Conservation (phyloP, 1,140 invertebrate species). For the Popillia japonica region DNA sequence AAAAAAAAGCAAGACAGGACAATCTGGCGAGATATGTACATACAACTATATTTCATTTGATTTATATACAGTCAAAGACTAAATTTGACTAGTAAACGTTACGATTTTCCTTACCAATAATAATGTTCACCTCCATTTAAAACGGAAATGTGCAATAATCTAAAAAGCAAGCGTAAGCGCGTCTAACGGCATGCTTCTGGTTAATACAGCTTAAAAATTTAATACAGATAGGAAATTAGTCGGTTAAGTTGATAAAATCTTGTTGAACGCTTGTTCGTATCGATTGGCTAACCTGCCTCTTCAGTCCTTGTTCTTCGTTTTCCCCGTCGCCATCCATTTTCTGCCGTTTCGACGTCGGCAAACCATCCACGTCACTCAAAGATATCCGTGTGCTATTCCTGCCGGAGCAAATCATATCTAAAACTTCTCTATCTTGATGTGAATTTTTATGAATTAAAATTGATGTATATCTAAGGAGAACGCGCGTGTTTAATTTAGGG, state of each 20-base stretch:
- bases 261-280: conserved; percentile 49
- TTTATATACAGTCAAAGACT: too few relatives aligned
- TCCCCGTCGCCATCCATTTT: conserved; percentile 61
- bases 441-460: conserved; percentile 23
- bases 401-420: background rate
- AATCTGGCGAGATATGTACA: too few relatives aligned
- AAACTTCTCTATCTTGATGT: conserved; percentile 3
- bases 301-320: conserved; percentile 60
- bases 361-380: conserved; percentile 54
- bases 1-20: too few relatives aligned
- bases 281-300: conserved; percentile 62
- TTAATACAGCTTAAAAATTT: background rate
- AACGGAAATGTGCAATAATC: too few relatives aligned
- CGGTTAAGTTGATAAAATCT: conserved; percentile 53
- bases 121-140: too few relatives aligned
- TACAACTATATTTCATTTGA: too few relatives aligned
- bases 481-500: background rate
- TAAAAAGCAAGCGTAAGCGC: too few relatives aligned
- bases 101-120: too few relatives aligned
- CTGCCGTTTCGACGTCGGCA: conserved; percentile 56
- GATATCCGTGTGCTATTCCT: background rate
- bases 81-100: too few relatives aligned
- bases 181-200: background rate
- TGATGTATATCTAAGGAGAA: conserved; percentile 23
- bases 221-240: conserved; percentile 20